These are phyloP conservation scores for Erebia ligea DNA, from an alignment of 2,888 invertebrate species.

Conservation along the genomic window DNA sequence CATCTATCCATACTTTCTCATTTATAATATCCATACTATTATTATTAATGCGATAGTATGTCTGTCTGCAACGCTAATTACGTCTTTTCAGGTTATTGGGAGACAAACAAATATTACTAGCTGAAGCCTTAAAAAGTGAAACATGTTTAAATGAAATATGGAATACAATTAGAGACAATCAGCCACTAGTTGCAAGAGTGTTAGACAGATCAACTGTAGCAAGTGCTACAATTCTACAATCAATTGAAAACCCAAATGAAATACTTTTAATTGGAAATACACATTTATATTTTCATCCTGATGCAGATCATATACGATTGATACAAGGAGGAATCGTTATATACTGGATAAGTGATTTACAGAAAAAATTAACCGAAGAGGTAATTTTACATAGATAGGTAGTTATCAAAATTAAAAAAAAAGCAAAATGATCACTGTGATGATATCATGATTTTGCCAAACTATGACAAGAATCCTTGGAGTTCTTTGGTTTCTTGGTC, in stretches of 20 bases:
- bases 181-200: constrained; percentile 82
- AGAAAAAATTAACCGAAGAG: constrained; percentile 61
- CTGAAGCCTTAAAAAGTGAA: constrained; percentile 81
- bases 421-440: too few species aligned
- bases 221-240: constrained; percentile 84
- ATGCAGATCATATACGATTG: constrained; percentile 94
- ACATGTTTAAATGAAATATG: constrained; percentile 83
- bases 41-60: too few species aligned
- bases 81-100: constrained; percentile 68
- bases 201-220: constrained; percentile 86
- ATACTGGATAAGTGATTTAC: constrained; percentile 86
- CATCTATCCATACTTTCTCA: too few species aligned
- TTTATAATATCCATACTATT: too few species aligned
- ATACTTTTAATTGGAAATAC: constrained; percentile 91
- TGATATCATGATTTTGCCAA: too few species aligned
- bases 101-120: constrained; percentile 81
- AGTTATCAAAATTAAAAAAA: too few species aligned
- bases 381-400: constrained; percentile 36
- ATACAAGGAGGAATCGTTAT: constrained; percentile 91
- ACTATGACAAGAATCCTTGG: too few species aligned
- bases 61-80: too few species aligned
- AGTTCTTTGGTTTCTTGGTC: too few species aligned
- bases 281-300: constrained; percentile 96
- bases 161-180: constrained; percentile 84
- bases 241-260: constrained; percentile 80